phyloP scores from a whole-genome alignment of 2,113 vertebrate species.

The Phalacrocorax carbo region DNA sequence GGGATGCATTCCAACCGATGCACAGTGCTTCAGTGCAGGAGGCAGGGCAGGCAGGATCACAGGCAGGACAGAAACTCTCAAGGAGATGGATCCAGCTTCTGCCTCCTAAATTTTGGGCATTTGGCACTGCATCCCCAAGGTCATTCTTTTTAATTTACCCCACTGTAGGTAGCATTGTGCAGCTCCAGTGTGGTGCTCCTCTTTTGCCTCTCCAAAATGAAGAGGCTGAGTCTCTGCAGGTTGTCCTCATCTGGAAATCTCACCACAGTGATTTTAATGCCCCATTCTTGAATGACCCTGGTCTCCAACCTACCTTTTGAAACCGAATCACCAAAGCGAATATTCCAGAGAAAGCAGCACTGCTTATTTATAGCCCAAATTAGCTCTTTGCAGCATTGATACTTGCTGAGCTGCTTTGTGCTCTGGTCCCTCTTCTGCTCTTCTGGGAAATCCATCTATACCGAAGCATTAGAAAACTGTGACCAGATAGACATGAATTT shows the following conservation, averaged over 20 bases:
- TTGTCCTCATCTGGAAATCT: neutral
- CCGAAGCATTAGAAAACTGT: neutral
- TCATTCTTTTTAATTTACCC: neutral
- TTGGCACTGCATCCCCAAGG: neutral
- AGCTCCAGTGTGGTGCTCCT: neutral
- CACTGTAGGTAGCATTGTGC: neutral
- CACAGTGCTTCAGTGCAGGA: rapidly evolving
- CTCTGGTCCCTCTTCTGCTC: neutral
- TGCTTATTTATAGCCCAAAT: neutral
- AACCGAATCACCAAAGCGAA: neutral
- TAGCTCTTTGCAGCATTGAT: neutral
- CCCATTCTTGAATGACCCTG: rapidly evolving
- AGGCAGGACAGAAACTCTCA: neutral
- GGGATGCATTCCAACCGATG: rapidly evolving
- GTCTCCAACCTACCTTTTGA: neutral
- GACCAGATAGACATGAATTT: neutral
- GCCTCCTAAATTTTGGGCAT: neutral
- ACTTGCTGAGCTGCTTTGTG: neutral
- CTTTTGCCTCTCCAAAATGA: neutral
- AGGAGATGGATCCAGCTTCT: neutral
- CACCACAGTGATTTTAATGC: neutral
- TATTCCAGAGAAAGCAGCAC: neutral
- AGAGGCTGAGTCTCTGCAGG: neutral
- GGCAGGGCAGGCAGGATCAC: neutral
- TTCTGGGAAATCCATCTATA: neutral